These are phyloP conservation scores for Periparus ater DNA, from an alignment of 2,797 vertebrate species.

Conservation along the genomic window DNA sequence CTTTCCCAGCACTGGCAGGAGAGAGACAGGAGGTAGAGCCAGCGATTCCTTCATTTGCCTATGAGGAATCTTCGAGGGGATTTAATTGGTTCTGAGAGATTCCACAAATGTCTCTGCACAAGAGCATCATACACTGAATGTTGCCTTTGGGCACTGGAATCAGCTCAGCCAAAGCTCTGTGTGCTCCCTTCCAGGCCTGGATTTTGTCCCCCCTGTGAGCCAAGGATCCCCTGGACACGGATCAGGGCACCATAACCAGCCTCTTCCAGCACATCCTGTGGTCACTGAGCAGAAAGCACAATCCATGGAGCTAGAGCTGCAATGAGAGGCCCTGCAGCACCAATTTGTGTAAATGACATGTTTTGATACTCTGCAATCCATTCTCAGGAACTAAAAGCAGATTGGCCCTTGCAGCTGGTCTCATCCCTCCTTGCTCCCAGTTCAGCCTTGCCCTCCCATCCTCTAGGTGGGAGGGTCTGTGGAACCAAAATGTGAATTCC, in stretches of 20 bases:
- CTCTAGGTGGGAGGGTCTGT: neutral
- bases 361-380: neutral
- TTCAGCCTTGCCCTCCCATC: neutral
- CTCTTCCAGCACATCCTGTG: neutral
- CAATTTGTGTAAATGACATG: neutral
- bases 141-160: neutral
- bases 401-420: neutral
- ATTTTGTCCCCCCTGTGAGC: neutral
- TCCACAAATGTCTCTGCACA: neutral
- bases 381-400: neutral
- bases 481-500: neutral
- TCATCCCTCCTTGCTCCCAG: accelerated
- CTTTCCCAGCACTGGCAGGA: neutral
- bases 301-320: neutral
- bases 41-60: neutral
- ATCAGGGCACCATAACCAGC: neutral
- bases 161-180: neutral
- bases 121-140: neutral
- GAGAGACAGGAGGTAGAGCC: neutral
- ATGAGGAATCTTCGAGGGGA: neutral
- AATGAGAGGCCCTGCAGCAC: neutral
- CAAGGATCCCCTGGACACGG: neutral
- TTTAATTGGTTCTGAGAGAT: neutral
- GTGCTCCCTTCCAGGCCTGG: neutral
- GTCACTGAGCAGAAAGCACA: neutral